Evolutionary conservation across 2,113 vertebrate genomes (phyloP).

Genomic region (Paralichthys olivaceus): DNA sequence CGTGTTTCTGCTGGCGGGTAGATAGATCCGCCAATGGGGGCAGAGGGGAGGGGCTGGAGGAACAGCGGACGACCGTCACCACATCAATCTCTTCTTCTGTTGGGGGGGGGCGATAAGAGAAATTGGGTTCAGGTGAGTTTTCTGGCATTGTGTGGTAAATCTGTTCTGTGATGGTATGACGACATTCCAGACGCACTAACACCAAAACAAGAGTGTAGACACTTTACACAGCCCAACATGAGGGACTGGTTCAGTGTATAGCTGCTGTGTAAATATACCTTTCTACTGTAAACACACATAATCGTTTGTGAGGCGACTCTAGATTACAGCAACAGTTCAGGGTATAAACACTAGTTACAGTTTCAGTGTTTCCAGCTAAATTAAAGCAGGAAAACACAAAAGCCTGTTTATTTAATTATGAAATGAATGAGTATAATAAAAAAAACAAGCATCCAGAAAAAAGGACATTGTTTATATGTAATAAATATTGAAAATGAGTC

Average conservation of each 20-base stretch:
- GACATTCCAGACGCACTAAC: neutral
- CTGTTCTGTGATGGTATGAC: neutral
- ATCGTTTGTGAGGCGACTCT: neutral
- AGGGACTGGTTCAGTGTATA: neutral
- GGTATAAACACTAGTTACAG: neutral
- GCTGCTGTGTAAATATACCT: neutral
- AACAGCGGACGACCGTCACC: conserved; percentile 77
- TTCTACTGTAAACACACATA: neutral
- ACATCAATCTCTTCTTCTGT: conserved; percentile 87
- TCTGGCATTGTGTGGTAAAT: neutral
- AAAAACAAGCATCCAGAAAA: neutral
- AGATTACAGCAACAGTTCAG: neutral
- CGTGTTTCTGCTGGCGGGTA: conserved; percentile 54
- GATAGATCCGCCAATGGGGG: conserved; percentile 39
- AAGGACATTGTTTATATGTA: too few species aligned
- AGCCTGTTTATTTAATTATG: neutral
- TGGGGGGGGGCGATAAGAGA: neutral
- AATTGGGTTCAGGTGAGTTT: conserved; percentile 15
- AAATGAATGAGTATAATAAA: neutral
- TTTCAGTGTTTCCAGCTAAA: neutral
- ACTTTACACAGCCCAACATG: conserved; percentile 18
- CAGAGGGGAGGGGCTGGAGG: conserved; percentile 56
- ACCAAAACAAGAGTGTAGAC: neutral
- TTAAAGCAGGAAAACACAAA: neutral
- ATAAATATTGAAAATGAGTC: neutral